A percentile compares a stretch with the other conserved stretches of the same genome.
Conservation (phyloP, 2,113 vertebrate genomes). For the Eulemur macaco region DNA sequence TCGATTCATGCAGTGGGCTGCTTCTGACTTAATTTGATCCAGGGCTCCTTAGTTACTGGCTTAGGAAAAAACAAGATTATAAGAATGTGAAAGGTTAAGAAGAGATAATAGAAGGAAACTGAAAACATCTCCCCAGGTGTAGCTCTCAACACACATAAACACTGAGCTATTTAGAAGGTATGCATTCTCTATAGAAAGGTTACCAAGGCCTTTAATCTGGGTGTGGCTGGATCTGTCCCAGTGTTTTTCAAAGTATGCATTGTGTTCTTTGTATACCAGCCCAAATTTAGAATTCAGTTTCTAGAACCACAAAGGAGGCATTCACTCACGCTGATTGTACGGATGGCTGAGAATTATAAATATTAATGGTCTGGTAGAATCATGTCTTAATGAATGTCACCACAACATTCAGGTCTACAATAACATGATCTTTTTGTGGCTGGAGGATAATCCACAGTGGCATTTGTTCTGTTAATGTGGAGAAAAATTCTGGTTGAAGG, state of each 20-base stretch:
- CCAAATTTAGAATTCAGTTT: background rate
- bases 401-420: background rate
- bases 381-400: background rate
- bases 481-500: conserved; percentile 1
- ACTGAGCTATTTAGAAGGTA: background rate
- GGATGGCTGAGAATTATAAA: background rate
- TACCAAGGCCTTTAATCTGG: background rate
- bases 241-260: background rate
- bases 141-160: background rate
- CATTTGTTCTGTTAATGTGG: background rate
- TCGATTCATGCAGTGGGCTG: background rate
- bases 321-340: background rate
- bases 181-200: background rate
- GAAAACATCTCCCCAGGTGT: background rate
- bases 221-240: background rate
- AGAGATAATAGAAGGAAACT: conserved; percentile 21
- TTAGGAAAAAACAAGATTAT: background rate
- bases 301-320: background rate
- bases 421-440: background rate
- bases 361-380: background rate
- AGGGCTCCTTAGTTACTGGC: background rate
- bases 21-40: background rate
- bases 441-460: background rate
- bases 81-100: conserved; percentile 17
- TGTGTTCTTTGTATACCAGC: background rate